Percentiles rank a stretch among this genome's conserved stretches.
These are phyloP conservation scores for Campopleginae sp. DNA, from an alignment of 2,888 invertebrate species.

Conservation along the genomic window DNA sequence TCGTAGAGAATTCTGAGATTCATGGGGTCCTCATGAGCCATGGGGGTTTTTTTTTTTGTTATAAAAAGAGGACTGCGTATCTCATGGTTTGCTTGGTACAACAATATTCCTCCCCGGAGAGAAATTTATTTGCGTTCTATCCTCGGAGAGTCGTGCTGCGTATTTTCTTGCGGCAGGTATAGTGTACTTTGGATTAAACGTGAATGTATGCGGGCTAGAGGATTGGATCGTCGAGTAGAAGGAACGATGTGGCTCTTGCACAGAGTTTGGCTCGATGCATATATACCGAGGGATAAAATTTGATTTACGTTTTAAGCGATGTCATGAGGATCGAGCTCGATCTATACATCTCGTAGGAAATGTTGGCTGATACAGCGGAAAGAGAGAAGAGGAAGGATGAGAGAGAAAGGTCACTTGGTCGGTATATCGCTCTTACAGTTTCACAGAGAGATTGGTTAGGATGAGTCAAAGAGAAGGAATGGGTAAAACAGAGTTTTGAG, in stretches of 20 bases:
- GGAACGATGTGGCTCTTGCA: constrained; percentile 43
- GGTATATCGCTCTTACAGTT: constrained; percentile 44
- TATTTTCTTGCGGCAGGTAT: constrained; percentile 29
- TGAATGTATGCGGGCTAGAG: constrained; percentile 49
- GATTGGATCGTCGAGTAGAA: constrained; percentile 21
- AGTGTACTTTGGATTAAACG: constrained; percentile 64
- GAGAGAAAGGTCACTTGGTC: constrained; percentile 29
- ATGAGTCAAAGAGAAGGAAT: constrained; percentile 28
- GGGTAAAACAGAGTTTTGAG: constrained; percentile 50
- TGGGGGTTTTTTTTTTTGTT: too few species aligned
- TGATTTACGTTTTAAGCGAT: constrained; percentile 69
- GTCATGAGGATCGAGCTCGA: constrained; percentile 58
- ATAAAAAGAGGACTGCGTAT: constrained; percentile 32
- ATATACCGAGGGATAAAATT: constrained; percentile 63
- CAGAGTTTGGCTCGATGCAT: constrained; percentile 51
- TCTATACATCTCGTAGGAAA: constrained; percentile 44
- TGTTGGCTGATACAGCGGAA: constrained; percentile 53
- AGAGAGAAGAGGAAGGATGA: background rate
- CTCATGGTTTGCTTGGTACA: constrained; percentile 49
- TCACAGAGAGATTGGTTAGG: constrained; percentile 43
- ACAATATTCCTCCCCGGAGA: constrained; percentile 63
- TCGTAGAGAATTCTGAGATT: constrained; percentile 5
- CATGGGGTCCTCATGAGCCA: background rate
- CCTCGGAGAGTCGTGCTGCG: constrained; percentile 57
- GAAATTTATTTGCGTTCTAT: constrained; percentile 67